Evolutionary conservation across 2,113 vertebrate genomes (phyloP).

Genomic region (Porphyrio hochstetteri): DNA sequence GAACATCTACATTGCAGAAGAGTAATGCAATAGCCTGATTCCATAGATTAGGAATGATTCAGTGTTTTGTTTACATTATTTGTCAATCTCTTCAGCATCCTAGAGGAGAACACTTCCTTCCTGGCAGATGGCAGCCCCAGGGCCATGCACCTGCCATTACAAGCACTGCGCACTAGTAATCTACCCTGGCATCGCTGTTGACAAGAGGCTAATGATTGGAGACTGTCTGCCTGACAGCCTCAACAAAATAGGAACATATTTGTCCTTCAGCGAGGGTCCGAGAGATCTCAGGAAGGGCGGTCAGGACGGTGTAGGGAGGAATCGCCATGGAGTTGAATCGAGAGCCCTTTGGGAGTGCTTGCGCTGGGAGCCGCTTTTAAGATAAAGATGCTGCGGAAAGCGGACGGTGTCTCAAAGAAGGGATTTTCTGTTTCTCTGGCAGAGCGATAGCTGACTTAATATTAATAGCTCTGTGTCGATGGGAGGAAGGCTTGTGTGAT

Average conservation of each 20-base stretch:
- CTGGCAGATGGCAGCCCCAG: slow-evolving; percentile 81
- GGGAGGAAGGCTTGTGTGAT: background rate
- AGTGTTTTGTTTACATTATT: slow-evolving; percentile 55
- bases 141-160: slow-evolving; percentile 84
- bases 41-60: slow-evolving; percentile 18
- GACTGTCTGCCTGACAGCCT: slow-evolving; percentile 76
- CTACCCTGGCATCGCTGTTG: slow-evolving; percentile 78
- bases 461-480: background rate
- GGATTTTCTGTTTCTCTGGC: background rate
- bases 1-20: background rate
- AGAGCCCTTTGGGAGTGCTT: background rate
- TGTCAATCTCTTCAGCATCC: slow-evolving; percentile 53
- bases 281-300: background rate
- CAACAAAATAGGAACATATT: slow-evolving; percentile 68
- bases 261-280: slow-evolving; percentile 27
- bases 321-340: background rate
- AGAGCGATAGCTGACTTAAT: rapidly evolving
- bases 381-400: background rate
- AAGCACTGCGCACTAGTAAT: slow-evolving; percentile 79
- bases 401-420: rapidly evolving
- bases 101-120: slow-evolving; percentile 64
- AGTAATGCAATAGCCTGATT: background rate
- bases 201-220: slow-evolving; percentile 86
- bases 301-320: background rate
- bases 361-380: background rate